phyloP scores from a whole-genome alignment of 2,113 vertebrate species.

The Bothrops jararaca region DNA sequence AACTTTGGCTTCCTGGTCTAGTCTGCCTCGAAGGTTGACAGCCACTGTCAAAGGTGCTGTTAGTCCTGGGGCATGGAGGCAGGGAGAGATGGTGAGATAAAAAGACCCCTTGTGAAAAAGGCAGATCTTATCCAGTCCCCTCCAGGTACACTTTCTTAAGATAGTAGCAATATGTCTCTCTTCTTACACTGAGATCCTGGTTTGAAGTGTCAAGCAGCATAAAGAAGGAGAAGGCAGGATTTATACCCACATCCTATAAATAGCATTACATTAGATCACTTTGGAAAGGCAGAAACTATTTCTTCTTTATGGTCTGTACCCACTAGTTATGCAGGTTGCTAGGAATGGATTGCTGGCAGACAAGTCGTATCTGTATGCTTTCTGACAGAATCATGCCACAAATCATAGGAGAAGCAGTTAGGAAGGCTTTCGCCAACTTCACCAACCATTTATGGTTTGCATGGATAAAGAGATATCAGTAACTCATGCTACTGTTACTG shows the following conservation, averaged over 20 bases:
- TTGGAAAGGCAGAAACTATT: not conserved
- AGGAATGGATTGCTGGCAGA: not conserved
- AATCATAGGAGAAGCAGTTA: not conserved
- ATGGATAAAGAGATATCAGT: not conserved
- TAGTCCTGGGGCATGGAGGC: not conserved
- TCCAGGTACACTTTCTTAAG: not conserved
- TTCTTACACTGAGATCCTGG: not conserved
- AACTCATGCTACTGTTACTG: not conserved
- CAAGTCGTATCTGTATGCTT: not conserved
- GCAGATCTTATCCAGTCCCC: not conserved
- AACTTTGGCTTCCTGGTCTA: not conserved
- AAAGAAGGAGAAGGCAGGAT: not conserved
- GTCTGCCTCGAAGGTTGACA: not conserved
- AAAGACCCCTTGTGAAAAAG: not conserved
- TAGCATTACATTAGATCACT: not conserved
- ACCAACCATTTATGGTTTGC: not conserved
- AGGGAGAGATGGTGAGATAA: not conserved
- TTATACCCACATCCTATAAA: not conserved
- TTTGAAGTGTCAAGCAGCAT: not conserved
- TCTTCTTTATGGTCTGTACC: not conserved
- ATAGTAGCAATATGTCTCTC: not conserved
- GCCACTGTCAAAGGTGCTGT: not conserved
- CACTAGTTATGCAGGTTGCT: not conserved
- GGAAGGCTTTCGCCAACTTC: not conserved
- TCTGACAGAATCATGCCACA: not conserved